Evolutionary conservation across 2,113 vertebrate genomes (phyloP), one percentile per base, ranked within the genome.

Genomic region (Oreocharis arfaki): DNA sequence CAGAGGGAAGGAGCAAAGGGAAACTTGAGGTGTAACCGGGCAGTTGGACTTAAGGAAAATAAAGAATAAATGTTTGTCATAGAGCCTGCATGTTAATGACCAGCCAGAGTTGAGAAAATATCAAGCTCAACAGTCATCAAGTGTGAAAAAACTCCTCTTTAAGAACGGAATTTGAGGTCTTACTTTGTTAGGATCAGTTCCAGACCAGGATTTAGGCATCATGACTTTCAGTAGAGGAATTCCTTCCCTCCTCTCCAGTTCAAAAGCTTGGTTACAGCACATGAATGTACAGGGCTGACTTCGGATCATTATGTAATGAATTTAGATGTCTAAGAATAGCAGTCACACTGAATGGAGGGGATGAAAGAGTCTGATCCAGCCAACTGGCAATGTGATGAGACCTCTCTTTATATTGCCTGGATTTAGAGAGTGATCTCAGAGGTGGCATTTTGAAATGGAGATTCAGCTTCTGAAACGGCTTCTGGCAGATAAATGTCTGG

Each of bases 61-160:
- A 92, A 91, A 87, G 71, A 93, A 96, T 95, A 90, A 95, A 95
- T 91, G 46, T 92, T 96, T 95, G 88, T 81, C 64, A 85, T 89
- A 50, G 35, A 77, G 77, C 65, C 39, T 84, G 49, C 37, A 71
- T 68, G 44, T 81, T 84, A 88, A 79, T 71, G n/a, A 77, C 74
- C 23, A 89, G 63, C 52, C 49, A 61, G 56, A 71, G 32, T 19
- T 68, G 69, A 86, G 90, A 94, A 95, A 94, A 88, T 74, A 77
- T 12, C 47, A 64, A 81, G 37, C 17, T 90, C 33, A 56, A 33
- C 18, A 81, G 64, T n/a, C 73, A 88, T 60, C 28, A 89, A 91
- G 87, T 18, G 15, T 87, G 70, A 95, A 84, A 59, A 93, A 91
- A 89, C 15, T 73, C 33, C 41, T 78, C 57, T 85, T 92, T 95